A percentile compares a stretch with the other conserved stretches of the same genome.
phyloP scores from a whole-genome alignment of 1,140 invertebrate species.

The Eurosta solidaginis region DNA sequence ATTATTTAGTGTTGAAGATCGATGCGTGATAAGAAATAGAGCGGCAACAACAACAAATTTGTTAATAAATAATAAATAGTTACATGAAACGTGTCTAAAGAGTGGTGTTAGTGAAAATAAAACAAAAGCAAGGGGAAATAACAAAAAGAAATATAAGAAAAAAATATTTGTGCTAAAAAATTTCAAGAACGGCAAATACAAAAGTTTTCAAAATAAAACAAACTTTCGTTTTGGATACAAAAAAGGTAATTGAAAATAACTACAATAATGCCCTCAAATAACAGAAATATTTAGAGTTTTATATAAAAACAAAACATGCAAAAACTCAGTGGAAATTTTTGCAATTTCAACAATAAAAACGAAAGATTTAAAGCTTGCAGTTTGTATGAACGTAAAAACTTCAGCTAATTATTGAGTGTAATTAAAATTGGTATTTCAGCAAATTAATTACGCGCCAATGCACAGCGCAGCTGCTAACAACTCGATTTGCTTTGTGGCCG shows the following conservation, averaged over 20 bases:
- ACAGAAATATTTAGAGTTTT: too few relatives aligned
- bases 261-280: too few relatives aligned
- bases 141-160: neutral
- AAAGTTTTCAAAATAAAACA: neutral
- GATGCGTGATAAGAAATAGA: too few relatives aligned
- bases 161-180: neutral
- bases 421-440: conserved; percentile 17
- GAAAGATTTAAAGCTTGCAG: conserved; percentile 2
- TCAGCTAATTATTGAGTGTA: conserved; percentile 7
- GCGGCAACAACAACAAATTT: too few relatives aligned
- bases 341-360: neutral
- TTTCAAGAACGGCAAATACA: neutral
- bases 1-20: too few relatives aligned
- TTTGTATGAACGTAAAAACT: conserved; percentile 1
- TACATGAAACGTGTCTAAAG: neutral
- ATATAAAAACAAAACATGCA: neutral
- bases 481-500: neutral
- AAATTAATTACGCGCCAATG: conserved; percentile 18
- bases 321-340: neutral
- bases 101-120: neutral
- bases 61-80: neutral
- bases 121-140: neutral
- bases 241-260: too few relatives aligned
- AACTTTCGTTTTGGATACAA: too few relatives aligned
- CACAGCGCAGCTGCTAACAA: conserved; percentile 10